Percentiles rank a stretch among this genome's conserved stretches.
These are phyloP conservation scores for Nematostella vectensis DNA, from an alignment of 92 coral and sea anemone species.

Conservation along the genomic window DNA sequence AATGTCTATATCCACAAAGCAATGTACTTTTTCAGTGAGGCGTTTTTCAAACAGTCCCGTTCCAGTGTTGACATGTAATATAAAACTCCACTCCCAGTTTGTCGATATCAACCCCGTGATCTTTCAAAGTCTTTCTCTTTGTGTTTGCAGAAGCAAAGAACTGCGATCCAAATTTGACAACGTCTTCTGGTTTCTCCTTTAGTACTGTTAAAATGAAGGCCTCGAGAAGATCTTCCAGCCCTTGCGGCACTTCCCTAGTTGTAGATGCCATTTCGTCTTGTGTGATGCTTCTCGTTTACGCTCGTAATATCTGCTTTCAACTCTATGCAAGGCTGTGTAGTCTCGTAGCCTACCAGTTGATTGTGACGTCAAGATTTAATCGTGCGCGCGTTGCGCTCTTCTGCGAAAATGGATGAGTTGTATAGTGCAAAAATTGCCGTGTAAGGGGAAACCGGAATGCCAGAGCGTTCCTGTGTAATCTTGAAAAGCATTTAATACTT, in stretches of 20 bases:
- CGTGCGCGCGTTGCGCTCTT: too few relatives aligned
- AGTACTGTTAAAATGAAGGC: conserved; percentile 76
- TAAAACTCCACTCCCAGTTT: conserved; percentile 66
- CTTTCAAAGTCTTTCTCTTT: conserved; percentile 43
- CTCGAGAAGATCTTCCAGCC: conserved; percentile 83
- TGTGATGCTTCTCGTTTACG: not conserved
- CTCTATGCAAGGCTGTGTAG: not conserved
- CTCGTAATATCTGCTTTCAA: not conserved
- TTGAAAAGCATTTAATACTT: too few relatives aligned
- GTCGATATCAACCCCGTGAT: conserved; percentile 63
- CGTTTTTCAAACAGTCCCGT: conserved; percentile 39
- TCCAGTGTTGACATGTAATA: conserved; percentile 55
- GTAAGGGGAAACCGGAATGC: too few relatives aligned
- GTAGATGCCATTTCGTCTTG: conserved; percentile 22
- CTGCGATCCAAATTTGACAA: conserved; percentile 62
- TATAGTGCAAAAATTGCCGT: too few relatives aligned
- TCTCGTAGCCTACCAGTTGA: not conserved
- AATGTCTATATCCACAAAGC: too few relatives aligned
- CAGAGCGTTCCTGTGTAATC: too few relatives aligned
- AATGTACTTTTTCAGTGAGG: too few relatives aligned
- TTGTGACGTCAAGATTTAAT: conserved; percentile 9
- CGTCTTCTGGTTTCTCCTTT: conserved; percentile 68
- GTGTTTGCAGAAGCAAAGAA: conserved; percentile 45
- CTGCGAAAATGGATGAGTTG: too few relatives aligned
- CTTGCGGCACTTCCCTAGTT: conserved; percentile 48